These are phyloP conservation scores for Alviniconcha marisindica DNA, from an alignment of 1,140 invertebrate species.

Conservation along the genomic window DNA sequence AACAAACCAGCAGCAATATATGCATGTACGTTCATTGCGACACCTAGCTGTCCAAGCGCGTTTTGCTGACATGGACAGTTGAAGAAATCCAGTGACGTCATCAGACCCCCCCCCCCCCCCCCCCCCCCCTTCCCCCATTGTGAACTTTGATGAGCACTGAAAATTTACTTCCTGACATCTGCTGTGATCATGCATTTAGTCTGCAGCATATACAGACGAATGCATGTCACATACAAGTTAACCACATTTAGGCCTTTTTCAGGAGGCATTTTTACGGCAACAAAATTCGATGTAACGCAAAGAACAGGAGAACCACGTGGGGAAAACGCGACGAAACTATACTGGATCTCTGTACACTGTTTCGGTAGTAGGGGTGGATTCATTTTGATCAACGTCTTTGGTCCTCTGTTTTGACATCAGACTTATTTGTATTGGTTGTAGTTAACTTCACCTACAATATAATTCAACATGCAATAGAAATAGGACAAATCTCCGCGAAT, in stretches of 20 bases:
- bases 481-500: no score
- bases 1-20: no score
- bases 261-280: no score
- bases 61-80: no score
- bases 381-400: no score
- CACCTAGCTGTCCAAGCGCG: no score
- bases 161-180: not conserved
- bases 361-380: not conserved
- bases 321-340: not conserved
- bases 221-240: not conserved
- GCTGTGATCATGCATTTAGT: not conserved
- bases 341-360: not conserved
- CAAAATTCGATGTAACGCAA: constrained; percentile 12
- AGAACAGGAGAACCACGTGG: constrained; percentile 30
- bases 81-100: no score
- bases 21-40: no score
- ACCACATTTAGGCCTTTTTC: not conserved
- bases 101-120: not conserved
- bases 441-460: not conserved
- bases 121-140: not conserved
- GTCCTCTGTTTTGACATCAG: no score
- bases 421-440: not conserved
- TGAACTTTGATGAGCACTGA: not conserved
- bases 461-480: not conserved
- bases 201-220: not conserved